These are phyloP conservation scores for Arvicola amphibius DNA, from an alignment of 2,797 vertebrate species.

Conservation along the genomic window DNA sequence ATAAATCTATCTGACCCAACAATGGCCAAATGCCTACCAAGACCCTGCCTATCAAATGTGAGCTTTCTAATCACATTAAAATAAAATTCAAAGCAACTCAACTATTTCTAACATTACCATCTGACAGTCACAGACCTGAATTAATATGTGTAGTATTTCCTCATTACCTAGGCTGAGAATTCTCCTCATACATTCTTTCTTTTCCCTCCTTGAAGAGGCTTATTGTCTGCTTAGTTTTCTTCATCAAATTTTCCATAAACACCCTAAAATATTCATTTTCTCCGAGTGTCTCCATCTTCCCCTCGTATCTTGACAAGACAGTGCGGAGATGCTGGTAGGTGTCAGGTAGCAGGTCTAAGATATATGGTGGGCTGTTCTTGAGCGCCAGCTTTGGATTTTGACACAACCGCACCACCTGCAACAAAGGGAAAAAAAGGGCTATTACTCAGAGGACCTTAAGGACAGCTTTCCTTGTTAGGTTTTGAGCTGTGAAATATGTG, in stretches of 20 bases:
- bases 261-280: constrained; percentile 99
- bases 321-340: constrained; percentile 99
- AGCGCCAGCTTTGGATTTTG: constrained; percentile 98
- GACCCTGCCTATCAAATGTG: constrained; percentile 46
- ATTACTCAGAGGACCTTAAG: constrained; percentile 69
- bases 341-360: constrained; percentile 98
- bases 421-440: constrained; percentile 68
- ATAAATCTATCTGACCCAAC: neutral
- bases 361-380: constrained; percentile 99
- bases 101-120: constrained; percentile 47
- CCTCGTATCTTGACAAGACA: constrained; percentile 97
- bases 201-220: constrained; percentile 99
- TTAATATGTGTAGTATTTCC: constrained; percentile 54
- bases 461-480: constrained; percentile 46
- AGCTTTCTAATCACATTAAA: constrained; percentile 42
- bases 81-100: constrained; percentile 65
- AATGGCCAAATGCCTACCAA: neutral
- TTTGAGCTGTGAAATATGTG: constrained; percentile 35
- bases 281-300: constrained; percentile 98
- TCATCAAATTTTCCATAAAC: constrained; percentile 99
- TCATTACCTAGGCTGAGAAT: constrained; percentile 97
- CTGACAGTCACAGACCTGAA: constrained; percentile 50
- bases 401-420: constrained; percentile 97
- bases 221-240: constrained; percentile 99
- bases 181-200: constrained; percentile 99